phyloP scores from a whole-genome alignment of 1,140 invertebrate species.

The Melipona quadrifasciata region DNA sequence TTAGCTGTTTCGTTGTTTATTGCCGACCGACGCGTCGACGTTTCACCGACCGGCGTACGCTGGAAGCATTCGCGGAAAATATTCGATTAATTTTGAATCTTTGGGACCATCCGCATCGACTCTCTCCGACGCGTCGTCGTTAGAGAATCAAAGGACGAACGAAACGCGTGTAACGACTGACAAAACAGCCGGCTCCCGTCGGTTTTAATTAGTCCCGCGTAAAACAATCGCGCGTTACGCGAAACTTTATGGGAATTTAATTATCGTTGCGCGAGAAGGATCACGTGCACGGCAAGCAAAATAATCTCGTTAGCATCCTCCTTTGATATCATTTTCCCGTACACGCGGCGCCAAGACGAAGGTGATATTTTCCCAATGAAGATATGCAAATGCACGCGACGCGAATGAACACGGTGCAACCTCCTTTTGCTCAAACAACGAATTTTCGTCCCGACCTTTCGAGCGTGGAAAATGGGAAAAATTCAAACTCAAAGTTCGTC shows the following conservation, averaged over 20 bases:
- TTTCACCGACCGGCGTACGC: neutral
- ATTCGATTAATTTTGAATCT: too few relatives aligned
- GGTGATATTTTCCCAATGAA: neutral
- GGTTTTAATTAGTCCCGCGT: neutral
- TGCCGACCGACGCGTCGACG: too few relatives aligned
- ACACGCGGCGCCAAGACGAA: neutral
- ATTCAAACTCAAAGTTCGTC: too few relatives aligned
- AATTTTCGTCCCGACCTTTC: neutral
- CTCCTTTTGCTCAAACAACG: neutral
- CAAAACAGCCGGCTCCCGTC: neutral
- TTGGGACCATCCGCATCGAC: too few relatives aligned
- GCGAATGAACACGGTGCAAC: neutral
- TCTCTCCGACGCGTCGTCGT: too few relatives aligned
- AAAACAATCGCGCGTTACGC: neutral
- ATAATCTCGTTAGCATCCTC: neutral
- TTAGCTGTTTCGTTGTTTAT: neutral
- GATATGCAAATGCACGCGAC: neutral
- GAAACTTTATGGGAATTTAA: neutral
- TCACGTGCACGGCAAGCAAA: neutral
- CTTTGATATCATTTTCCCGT: neutral
- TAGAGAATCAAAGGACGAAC: neutral
- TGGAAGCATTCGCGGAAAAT: neutral
- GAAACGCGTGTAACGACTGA: neutral
- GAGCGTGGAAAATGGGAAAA: too few relatives aligned
- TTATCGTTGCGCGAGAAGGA: neutral